Conservation (phyloP, 2,113 vertebrate genomes). For the Piprites chloris region DNA sequence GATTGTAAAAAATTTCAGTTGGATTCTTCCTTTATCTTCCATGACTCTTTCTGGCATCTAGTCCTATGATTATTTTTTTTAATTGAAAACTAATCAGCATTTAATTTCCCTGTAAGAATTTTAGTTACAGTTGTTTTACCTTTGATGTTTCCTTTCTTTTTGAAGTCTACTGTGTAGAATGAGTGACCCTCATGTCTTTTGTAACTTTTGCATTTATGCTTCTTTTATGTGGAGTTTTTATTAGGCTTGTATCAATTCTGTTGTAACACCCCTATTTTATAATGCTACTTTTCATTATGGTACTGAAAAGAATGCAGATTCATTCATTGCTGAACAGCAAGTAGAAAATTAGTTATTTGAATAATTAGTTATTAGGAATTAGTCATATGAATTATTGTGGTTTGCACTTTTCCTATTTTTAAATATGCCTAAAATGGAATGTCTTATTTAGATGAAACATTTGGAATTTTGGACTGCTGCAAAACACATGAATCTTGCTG, state of each 20-base stretch:
- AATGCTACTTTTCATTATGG: background rate
- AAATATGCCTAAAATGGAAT: constrained; percentile 8
- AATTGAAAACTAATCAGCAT: background rate
- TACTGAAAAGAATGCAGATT: constrained; percentile 19
- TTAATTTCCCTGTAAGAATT: background rate
- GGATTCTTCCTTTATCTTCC: background rate
- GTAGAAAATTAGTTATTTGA: constrained; percentile 11
- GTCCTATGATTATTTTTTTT: background rate
- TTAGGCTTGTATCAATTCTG: background rate
- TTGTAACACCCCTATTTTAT: background rate
- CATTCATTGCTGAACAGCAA: background rate
- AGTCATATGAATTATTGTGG: constrained; percentile 9
- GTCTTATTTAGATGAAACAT: background rate
- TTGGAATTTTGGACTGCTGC: constrained; percentile 40
- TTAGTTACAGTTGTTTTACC: background rate
- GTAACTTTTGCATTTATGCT: background rate
- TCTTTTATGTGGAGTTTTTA: background rate
- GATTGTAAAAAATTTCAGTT: background rate
- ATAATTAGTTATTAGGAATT: background rate
- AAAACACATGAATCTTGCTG: constrained; percentile 24
- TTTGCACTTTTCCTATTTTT: constrained; percentile 41
- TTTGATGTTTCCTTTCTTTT: background rate
- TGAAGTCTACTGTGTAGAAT: background rate
- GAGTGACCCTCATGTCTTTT: background rate
- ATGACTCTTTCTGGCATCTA: background rate